phyloP scores from a whole-genome alignment of 2,113 vertebrate species.

The Sinocyclocheilus maitianheensis region DNA sequence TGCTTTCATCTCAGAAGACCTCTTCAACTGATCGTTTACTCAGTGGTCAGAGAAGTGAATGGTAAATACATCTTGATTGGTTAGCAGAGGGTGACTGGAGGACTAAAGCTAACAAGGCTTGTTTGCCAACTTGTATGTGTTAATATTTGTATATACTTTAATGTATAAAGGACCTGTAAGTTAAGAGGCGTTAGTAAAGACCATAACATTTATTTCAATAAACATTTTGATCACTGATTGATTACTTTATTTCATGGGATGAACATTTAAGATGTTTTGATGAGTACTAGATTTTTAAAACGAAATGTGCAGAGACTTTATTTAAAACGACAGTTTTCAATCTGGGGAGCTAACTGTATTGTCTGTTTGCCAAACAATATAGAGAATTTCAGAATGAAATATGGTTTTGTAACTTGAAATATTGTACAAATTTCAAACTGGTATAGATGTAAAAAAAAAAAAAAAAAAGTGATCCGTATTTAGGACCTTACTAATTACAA shows the following conservation, averaged over 20 bases:
- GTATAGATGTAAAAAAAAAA: too few relatives aligned
- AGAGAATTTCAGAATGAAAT: background rate
- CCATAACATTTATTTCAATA: conserved; percentile 14
- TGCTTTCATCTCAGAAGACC: background rate
- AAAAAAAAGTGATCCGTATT: background rate
- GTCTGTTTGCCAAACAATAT: background rate
- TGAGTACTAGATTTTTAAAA: background rate
- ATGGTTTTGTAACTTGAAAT: background rate
- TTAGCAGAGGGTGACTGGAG: background rate
- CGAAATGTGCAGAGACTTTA: background rate
- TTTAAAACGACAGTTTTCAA: background rate
- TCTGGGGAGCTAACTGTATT: background rate
- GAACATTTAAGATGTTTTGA: background rate
- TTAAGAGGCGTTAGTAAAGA: background rate
- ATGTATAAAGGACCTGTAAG: conserved; percentile 21
- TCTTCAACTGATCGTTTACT: background rate
- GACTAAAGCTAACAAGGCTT: background rate
- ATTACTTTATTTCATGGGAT: background rate
- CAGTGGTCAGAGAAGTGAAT: background rate
- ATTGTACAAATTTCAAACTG: too few relatives aligned
- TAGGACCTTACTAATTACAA: background rate
- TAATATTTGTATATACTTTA: conserved; percentile 36
- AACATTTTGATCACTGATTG: conserved; percentile 12
- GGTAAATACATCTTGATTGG: background rate
- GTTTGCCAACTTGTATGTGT: background rate